phyloP scores from a whole-genome alignment of 1,140 invertebrate genomes.

The Drosophila triauraria region DNA sequence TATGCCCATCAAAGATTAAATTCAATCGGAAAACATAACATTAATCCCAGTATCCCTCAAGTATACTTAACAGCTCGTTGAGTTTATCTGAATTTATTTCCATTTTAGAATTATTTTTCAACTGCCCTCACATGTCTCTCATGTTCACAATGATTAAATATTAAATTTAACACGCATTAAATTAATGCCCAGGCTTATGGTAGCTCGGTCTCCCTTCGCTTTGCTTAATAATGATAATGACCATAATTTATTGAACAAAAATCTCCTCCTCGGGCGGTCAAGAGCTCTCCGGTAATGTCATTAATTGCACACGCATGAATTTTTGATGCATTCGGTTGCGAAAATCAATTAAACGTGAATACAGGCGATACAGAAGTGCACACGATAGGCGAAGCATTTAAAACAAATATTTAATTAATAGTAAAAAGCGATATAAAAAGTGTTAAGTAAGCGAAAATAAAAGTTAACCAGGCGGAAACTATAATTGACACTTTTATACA shows the following conservation, averaged over 20 bases:
- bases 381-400: constrained; percentile 19
- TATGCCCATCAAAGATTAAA: background rate
- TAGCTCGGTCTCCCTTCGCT: background rate
- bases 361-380: constrained; percentile 23
- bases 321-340: constrained; percentile 75
- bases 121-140: background rate
- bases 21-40: background rate
- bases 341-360: constrained; percentile 78
- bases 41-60: background rate
- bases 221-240: constrained; percentile 49
- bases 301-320: constrained; percentile 77
- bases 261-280: background rate
- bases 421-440: background rate
- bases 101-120: constrained; percentile 24
- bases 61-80: background rate
- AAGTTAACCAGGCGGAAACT: constrained; percentile 1
- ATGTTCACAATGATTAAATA: constrained; percentile 22
- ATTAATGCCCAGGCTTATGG: constrained; percentile 20
- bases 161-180: constrained; percentile 38
- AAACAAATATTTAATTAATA: constrained; percentile 47
- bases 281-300: constrained; percentile 55
- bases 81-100: background rate
- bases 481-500: too few relatives aligned
- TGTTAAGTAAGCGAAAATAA: constrained; percentile 16
- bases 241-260: constrained; percentile 51